A percentile compares a stretch with the other conserved stretches of the same genome.
These are phyloP conservation scores for Melolontha melolontha DNA, from an alignment of 2,888 invertebrate genomes.

Conservation along the genomic window DNA sequence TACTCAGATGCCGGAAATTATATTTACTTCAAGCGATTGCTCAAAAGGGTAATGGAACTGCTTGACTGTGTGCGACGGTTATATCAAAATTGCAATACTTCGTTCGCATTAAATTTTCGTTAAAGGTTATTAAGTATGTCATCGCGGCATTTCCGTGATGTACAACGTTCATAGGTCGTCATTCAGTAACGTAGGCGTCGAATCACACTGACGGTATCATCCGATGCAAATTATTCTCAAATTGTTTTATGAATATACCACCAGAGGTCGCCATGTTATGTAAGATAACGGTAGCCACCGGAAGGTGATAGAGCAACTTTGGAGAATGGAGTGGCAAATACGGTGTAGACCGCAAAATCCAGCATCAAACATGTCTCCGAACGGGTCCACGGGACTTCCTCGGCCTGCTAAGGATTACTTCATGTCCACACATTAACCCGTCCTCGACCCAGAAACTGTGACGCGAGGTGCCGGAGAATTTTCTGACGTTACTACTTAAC, in stretches of 20 bases:
- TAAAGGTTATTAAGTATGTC: slow-evolving; percentile 15
- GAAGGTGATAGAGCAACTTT: slow-evolving; percentile 6
- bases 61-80: too few species aligned
- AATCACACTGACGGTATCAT: background rate
- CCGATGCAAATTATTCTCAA: slow-evolving; percentile 2
- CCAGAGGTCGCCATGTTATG: background rate
- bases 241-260: background rate
- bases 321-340: slow-evolving; percentile 56
- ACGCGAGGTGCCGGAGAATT: slow-evolving; percentile 1
- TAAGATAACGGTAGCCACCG: slow-evolving; percentile 11
- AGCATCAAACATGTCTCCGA: slow-evolving; percentile 52
- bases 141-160: background rate
- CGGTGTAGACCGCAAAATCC: slow-evolving; percentile 55
- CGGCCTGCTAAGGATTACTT: slow-evolving; percentile 24
- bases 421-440: slow-evolving; percentile 24
- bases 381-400: too few species aligned
- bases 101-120: slow-evolving; percentile 10
- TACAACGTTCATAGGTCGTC: background rate
- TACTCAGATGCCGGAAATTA: too few species aligned
- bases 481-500: too few species aligned
- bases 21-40: too few species aligned
- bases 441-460: slow-evolving; percentile 1
- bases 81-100: slow-evolving; percentile 12
- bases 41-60: too few species aligned
- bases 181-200: background rate